Conservation (phyloP, 2,888 invertebrate species). For the Idaea dimidiata region DNA sequence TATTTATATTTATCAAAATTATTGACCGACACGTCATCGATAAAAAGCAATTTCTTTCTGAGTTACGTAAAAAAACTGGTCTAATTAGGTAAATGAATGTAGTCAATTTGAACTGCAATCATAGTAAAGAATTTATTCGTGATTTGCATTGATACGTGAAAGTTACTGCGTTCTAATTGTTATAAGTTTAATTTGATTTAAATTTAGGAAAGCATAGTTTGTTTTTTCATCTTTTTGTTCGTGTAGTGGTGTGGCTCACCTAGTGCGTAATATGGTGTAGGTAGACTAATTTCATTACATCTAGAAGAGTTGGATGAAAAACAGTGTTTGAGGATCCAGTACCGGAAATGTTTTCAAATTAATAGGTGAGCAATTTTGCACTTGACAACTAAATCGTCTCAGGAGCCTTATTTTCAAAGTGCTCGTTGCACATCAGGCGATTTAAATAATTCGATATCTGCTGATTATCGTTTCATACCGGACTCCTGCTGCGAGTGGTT, state of each 20-base stretch:
- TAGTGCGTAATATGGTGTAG: background rate
- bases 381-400: too few relatives aligned
- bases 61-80: background rate
- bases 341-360: too few relatives aligned
- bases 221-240: background rate
- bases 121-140: background rate
- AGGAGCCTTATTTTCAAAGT: too few relatives aligned
- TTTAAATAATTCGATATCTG: too few relatives aligned
- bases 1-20: background rate
- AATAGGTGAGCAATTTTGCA: too few relatives aligned
- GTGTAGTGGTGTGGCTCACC: background rate
- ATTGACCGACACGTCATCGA: background rate
- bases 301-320: background rate
- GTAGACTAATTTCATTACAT: background rate
- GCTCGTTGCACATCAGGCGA: too few relatives aligned
- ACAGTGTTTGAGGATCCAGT: too few relatives aligned
- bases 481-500: too few relatives aligned
- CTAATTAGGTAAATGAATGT: background rate
- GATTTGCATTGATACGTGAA: background rate
- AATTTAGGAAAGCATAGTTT: background rate
- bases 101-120: background rate
- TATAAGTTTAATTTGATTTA: too few relatives aligned
- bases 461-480: too few relatives aligned
- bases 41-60: background rate
- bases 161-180: background rate